phyloP scores from a whole-genome alignment of 2,888 invertebrate genomes.

The Halocaridina rubra region DNA sequence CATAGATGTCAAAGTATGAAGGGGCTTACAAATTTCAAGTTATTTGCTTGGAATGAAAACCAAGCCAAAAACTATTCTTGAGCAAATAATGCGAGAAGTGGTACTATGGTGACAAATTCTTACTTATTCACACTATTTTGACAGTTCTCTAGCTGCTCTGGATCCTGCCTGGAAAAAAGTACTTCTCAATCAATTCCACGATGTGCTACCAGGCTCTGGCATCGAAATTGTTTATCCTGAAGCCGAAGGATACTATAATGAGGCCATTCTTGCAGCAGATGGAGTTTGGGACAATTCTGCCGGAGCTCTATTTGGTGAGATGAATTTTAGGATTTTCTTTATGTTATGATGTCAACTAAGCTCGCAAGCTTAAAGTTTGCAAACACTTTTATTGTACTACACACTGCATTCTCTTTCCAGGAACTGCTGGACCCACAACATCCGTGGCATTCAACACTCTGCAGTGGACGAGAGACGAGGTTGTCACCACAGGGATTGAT shows the following conservation, averaged over 20 bases:
- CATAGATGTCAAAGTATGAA: no score
- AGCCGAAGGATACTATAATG: constrained; percentile 32
- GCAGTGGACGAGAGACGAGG: constrained; percentile 51
- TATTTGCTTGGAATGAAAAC: no score
- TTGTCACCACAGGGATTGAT: constrained; percentile 20
- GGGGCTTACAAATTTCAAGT: no score
- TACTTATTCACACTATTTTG: no score
- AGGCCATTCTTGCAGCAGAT: constrained; percentile 42
- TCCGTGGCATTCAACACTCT: constrained; percentile 51
- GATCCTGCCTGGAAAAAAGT: constrained; percentile 69
- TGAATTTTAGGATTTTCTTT: no score
- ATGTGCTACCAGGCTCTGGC: constrained; percentile 69
- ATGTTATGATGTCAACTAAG: no score
- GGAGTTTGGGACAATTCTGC: constrained; percentile 29
- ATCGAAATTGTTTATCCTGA: constrained; percentile 52
- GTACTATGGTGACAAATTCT: no score
- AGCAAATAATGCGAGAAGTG: no score
- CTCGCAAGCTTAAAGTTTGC: no score
- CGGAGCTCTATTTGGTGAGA: constrained; percentile 28
- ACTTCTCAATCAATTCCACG: constrained; percentile 72
- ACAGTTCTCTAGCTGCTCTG: constrained; percentile 31
- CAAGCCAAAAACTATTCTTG: no score
- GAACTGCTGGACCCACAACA: not conserved
- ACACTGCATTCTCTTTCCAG: no score
- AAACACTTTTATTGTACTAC: no score